A percentile compares a stretch with the other conserved stretches of the same genome.
Conservation (phyloP, 2,797 vertebrate species). For the Crypturellus tataupa region DNA sequence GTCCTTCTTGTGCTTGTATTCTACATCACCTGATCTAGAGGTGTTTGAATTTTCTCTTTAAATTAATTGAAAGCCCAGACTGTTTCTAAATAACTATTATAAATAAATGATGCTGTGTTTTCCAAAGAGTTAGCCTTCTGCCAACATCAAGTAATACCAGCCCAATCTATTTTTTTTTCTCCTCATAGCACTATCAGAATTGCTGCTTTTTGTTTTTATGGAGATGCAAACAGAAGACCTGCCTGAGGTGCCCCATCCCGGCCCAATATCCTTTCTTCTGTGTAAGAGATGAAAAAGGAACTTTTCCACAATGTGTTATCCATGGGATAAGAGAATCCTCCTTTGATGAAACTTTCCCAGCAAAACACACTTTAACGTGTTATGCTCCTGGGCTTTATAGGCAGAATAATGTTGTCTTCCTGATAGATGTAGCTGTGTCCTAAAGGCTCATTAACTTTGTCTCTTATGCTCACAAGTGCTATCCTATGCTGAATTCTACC, state of each 20-base stretch:
- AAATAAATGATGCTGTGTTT: not conserved
- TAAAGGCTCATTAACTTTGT: not conserved
- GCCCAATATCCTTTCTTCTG: not conserved
- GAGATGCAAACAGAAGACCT: not conserved
- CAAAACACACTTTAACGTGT: not conserved
- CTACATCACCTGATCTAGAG: not conserved
- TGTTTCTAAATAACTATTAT: not conserved
- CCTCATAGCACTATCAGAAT: not conserved
- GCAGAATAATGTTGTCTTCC: not conserved
- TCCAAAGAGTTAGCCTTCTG: not conserved
- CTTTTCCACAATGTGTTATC: not conserved
- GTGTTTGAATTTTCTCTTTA: not conserved
- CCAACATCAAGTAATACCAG: not conserved
- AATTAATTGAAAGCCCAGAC: not conserved
- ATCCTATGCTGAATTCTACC: not conserved
- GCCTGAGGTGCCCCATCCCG: not conserved
- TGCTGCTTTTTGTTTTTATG: not conserved
- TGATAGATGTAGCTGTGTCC: not conserved
- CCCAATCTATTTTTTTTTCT: not conserved
- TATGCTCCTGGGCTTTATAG: not conserved
- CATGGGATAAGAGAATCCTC: not conserved
- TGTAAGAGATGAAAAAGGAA: not conserved
- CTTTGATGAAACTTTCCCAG: not conserved
- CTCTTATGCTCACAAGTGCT: not conserved
- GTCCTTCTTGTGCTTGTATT: rapidly evolving